Conservation (phyloP, 2,797 vertebrate genomes). For the Pampus argenteus region DNA sequence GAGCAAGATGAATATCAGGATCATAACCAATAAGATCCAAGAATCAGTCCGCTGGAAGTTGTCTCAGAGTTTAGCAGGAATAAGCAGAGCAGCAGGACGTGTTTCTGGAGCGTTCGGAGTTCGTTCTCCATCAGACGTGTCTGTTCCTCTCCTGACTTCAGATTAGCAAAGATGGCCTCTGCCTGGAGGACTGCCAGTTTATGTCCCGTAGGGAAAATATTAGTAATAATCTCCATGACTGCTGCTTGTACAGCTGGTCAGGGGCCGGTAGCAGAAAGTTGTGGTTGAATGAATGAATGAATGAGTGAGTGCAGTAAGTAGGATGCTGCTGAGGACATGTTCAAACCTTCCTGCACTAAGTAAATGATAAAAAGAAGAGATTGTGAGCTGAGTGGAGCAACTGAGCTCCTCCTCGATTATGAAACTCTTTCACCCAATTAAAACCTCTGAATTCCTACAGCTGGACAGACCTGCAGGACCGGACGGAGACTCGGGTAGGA, state of each 20-base stretch:
- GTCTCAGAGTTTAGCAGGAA: conserved; percentile 1
- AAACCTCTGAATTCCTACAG: conserved; percentile 15
- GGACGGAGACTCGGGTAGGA: not conserved
- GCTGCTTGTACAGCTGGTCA: not conserved
- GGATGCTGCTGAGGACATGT: not conserved
- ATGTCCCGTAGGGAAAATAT: conserved; percentile 4
- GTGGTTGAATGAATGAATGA: conserved; percentile 8
- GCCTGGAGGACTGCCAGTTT: not conserved
- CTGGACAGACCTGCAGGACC: conserved; percentile 24
- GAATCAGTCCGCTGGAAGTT: not conserved
- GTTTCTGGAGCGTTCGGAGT: conserved; percentile 5
- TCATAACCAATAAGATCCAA: not conserved
- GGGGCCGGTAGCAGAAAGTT: not conserved
- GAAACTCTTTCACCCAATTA: not conserved
- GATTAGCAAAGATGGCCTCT: not conserved
- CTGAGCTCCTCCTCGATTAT: not conserved
- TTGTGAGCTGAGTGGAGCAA: not conserved
- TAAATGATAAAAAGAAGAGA: not conserved
- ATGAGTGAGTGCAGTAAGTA: not conserved
- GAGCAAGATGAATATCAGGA: conserved; percentile 7
- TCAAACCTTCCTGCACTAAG: not conserved
- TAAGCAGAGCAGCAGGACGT: not conserved
- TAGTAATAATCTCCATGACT: conserved; percentile 1
- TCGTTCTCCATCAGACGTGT: conserved; percentile 9
- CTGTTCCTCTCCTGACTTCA: not conserved